A percentile compares a stretch with the other conserved stretches of the same genome.
These are phyloP conservation scores for Equus przewalskii DNA, from an alignment of 2,113 vertebrate genomes.

Conservation along the genomic window DNA sequence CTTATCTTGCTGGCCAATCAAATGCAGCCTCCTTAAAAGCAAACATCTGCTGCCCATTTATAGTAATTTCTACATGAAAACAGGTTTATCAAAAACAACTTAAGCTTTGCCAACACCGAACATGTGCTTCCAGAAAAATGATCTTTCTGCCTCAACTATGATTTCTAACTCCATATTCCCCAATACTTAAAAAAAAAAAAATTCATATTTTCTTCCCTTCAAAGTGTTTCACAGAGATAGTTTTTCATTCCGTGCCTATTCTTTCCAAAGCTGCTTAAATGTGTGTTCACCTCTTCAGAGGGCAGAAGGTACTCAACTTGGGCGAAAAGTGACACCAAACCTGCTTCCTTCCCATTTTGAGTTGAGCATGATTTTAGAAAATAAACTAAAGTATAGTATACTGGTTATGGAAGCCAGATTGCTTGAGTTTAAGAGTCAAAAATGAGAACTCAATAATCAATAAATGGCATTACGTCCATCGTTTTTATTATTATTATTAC, in stretches of 20 bases:
- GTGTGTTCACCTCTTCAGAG: not conserved
- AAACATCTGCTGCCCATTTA: constrained; percentile 86
- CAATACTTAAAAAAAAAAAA: not conserved
- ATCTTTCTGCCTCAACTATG: constrained; percentile 55
- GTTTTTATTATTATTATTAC: not conserved
- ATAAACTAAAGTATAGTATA: not conserved
- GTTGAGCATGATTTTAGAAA: constrained; percentile 3
- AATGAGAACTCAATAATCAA: not conserved
- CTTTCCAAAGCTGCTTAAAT: not conserved
- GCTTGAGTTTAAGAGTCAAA: not conserved
- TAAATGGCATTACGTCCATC: not conserved
- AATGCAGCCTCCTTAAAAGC: constrained; percentile 70
- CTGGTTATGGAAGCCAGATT: not conserved
- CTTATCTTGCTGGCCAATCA: constrained; percentile 76
- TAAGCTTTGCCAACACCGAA: constrained; percentile 72
- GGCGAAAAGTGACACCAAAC: not conserved
- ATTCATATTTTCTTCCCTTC: constrained; percentile 28
- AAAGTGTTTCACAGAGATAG: not conserved
- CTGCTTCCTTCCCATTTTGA: not conserved
- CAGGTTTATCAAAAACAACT: constrained; percentile 75
- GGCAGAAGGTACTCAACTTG: not conserved
- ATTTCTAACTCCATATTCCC: constrained; percentile 72
- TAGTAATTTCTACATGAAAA: constrained; percentile 82
- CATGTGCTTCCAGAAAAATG: constrained; percentile 64
- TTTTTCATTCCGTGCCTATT: not conserved